Percentiles rank a stretch among this genome's conserved stretches.
These are phyloP conservation scores for Lomographa bimaculata DNA, from an alignment of 2,888 invertebrate genomes.

Conservation along the genomic window DNA sequence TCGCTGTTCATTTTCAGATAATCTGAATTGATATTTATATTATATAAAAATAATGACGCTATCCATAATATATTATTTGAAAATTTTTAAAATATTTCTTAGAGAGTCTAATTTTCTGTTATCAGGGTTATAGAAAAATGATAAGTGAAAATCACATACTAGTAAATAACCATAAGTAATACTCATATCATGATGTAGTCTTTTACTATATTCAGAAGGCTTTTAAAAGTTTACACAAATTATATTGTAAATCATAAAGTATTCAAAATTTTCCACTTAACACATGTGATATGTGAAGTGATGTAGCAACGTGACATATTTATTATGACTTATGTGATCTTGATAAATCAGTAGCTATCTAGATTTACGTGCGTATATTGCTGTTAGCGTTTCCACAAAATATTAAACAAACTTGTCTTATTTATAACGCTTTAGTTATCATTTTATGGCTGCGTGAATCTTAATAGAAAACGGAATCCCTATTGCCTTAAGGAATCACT, in stretches of 20 bases:
- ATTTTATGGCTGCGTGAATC: too few relatives aligned
- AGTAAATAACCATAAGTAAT: conserved; percentile 1
- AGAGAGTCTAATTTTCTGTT: not conserved
- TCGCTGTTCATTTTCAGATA: too few relatives aligned
- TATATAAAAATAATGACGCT: too few relatives aligned
- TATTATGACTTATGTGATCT: conserved; percentile 59
- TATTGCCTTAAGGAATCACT: too few relatives aligned
- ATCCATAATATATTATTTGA: too few relatives aligned
- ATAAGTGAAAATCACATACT: too few relatives aligned
- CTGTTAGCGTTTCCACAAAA: conserved; percentile 40
- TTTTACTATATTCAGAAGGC: conserved; percentile 4
- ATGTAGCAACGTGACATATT: conserved; percentile 63
- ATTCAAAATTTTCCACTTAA: conserved; percentile 48
- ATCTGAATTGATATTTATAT: too few relatives aligned
- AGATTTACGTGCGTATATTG: conserved; percentile 48
- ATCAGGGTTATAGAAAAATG: too few relatives aligned
- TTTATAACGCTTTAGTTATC: conserved; percentile 35
- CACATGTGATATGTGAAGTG: conserved; percentile 34
- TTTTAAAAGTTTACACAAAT: conserved; percentile 15
- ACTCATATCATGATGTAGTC: conserved; percentile 1
- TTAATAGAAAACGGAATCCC: too few relatives aligned
- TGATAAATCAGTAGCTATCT: conserved; percentile 67
- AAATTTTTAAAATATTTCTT: too few relatives aligned
- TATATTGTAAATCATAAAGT: conserved; percentile 28
- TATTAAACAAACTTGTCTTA: conserved; percentile 38